phyloP scores from a whole-genome alignment of 2,888 invertebrate genomes.

The Macaria liturata region DNA sequence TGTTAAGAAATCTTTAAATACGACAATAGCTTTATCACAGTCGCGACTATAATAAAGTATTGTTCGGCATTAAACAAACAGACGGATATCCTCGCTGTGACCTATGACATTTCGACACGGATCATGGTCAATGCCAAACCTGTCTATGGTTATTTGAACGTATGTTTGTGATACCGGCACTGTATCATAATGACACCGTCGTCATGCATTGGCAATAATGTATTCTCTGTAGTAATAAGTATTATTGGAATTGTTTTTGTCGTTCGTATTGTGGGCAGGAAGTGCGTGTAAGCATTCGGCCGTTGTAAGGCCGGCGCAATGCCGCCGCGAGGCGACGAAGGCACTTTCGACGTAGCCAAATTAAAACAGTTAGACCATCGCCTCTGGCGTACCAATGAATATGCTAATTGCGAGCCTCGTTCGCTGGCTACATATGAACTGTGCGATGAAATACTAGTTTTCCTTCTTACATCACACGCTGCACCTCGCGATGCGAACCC shows the following conservation, averaged over 20 bases:
- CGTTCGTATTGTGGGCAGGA: slow-evolving; percentile 65
- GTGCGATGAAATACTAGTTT: slow-evolving; percentile 17
- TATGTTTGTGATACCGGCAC: not conserved
- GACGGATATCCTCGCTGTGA: slow-evolving; percentile 35
- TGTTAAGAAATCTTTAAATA: slow-evolving; percentile 14
- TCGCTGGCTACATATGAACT: slow-evolving; percentile 25
- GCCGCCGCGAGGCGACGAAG: slow-evolving; percentile 45
- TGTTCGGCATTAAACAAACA: slow-evolving; percentile 11
- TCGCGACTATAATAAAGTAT: slow-evolving; percentile 17
- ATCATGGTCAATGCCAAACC: slow-evolving; percentile 54
- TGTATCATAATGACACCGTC: too few species aligned
- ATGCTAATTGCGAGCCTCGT: slow-evolving; percentile 41
- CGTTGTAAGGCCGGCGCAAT: slow-evolving; percentile 51
- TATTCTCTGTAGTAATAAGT: slow-evolving; percentile 22
- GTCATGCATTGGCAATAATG: slow-evolving; percentile 5
- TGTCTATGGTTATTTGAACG: slow-evolving; percentile 16
- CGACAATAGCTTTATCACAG: slow-evolving; percentile 17
- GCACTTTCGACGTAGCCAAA: slow-evolving; percentile 46
- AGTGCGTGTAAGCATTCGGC: slow-evolving; percentile 75
- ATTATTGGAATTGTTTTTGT: slow-evolving; percentile 49
- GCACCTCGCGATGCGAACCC: slow-evolving; percentile 32
- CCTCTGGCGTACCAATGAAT: slow-evolving; percentile 35
- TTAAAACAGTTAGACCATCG: slow-evolving; percentile 40
- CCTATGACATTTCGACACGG: slow-evolving; percentile 62
- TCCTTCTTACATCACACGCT: slow-evolving; percentile 25